phyloP scores from a whole-genome alignment of 2,888 invertebrate genomes.

The Beris chalybata region DNA sequence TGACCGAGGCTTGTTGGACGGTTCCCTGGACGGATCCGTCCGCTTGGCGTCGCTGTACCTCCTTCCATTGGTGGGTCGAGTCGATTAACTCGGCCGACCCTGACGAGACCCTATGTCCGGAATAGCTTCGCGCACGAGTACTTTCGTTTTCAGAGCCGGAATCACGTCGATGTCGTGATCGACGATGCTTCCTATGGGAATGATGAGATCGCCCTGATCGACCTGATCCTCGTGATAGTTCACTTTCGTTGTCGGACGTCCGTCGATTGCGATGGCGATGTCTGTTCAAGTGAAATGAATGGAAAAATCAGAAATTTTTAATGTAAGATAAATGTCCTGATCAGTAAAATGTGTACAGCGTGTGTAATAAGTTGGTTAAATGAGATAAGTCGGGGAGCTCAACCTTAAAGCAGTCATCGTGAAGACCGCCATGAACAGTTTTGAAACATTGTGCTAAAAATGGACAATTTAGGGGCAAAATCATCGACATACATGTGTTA shows the following conservation, averaged over 20 bases:
- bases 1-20: slow-evolving; percentile 72
- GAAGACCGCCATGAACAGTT: too few relatives aligned
- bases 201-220: slow-evolving; percentile 77
- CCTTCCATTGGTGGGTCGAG: slow-evolving; percentile 86
- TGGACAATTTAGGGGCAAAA: too few relatives aligned
- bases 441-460: too few relatives aligned
- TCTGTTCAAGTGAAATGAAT: slow-evolving; percentile 46
- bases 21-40: slow-evolving; percentile 59
- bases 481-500: too few relatives aligned
- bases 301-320: too few relatives aligned
- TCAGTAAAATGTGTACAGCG: too few relatives aligned
- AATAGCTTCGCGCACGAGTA: slow-evolving; percentile 58
- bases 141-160: slow-evolving; percentile 74
- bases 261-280: slow-evolving; percentile 79
- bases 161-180: slow-evolving; percentile 72
- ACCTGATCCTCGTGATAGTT: slow-evolving; percentile 81
- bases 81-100: slow-evolving; percentile 74
- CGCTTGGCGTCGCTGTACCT: slow-evolving; percentile 77
- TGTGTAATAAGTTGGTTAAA: too few relatives aligned
- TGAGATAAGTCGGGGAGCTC: too few relatives aligned
- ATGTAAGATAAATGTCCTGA: too few relatives aligned
- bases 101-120: slow-evolving; percentile 55
- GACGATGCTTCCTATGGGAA: slow-evolving; percentile 72
- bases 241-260: slow-evolving; percentile 88
- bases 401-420: too few relatives aligned